These are phyloP conservation scores for Agriopis marginaria DNA, from an alignment of 2,888 invertebrate genomes.

Conservation along the genomic window DNA sequence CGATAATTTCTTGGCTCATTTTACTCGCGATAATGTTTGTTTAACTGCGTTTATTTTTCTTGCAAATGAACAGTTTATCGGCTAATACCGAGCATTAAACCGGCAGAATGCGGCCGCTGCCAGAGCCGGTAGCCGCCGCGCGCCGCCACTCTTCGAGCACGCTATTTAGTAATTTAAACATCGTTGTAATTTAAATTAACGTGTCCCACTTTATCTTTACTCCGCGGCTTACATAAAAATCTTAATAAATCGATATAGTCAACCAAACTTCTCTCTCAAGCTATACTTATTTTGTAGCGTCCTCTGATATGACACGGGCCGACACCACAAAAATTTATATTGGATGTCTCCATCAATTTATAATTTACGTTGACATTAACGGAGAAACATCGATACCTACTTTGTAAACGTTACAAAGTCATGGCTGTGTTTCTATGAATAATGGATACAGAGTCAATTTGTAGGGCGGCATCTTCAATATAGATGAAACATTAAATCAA, in stretches of 20 bases:
- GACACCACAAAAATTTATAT: constrained; percentile 37
- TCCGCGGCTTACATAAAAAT: constrained; percentile 26
- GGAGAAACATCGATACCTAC: constrained; percentile 61
- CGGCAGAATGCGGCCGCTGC: constrained; percentile 63
- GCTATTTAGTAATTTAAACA: constrained; percentile 73
- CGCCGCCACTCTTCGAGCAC: constrained; percentile 53
- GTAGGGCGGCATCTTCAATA: constrained; percentile 67
- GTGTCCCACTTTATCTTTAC: constrained; percentile 54
- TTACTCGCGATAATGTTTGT: constrained; percentile 64
- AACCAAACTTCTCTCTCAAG: background rate
- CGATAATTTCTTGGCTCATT: constrained; percentile 60
- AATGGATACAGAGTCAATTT: constrained; percentile 66
- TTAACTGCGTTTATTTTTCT: constrained; percentile 72
- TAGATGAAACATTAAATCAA: constrained; percentile 67
- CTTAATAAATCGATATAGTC: constrained; percentile 28
- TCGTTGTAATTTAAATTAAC: constrained; percentile 61
- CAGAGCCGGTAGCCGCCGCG: constrained; percentile 49
- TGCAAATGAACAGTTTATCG: constrained; percentile 70
- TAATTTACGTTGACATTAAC: constrained; percentile 60
- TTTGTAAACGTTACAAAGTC: constrained; percentile 54
- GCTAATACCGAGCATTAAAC: constrained; percentile 66
- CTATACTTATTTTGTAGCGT: constrained; percentile 19
- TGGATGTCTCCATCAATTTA: constrained; percentile 55
- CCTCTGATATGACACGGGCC: constrained; percentile 36
- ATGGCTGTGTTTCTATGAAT: constrained; percentile 55